These are phyloP conservation scores for Cepaea nemoralis DNA, from an alignment of 1,140 invertebrate species.

Conservation along the genomic window DNA sequence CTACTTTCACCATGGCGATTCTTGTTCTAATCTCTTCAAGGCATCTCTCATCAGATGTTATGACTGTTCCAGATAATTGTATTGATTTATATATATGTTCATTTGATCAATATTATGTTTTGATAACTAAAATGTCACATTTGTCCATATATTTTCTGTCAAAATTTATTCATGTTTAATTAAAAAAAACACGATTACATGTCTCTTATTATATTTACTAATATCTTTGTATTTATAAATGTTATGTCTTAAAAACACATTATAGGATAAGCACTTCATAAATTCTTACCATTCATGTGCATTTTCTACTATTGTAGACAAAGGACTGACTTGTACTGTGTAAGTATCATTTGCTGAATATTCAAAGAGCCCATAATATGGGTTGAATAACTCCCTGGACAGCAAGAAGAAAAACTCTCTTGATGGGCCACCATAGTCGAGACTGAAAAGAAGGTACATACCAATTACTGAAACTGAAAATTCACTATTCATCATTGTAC, in stretches of 20 bases:
- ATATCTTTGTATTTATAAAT: neutral
- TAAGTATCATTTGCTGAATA: slow-evolving; percentile 98
- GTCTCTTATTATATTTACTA: neutral
- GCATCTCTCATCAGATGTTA: too few species aligned
- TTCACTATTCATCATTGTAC: too few species aligned
- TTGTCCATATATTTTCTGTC: too few species aligned
- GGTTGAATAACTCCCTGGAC: slow-evolving; percentile 96
- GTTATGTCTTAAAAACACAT: neutral
- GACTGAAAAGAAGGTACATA: slow-evolving; percentile 68
- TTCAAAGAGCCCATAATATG: slow-evolving; percentile 97
- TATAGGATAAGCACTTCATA: neutral
- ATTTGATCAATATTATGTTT: too few species aligned
- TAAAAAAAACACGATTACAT: neutral
- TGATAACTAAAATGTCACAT: too few species aligned
- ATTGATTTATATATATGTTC: too few species aligned
- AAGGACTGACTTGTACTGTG: slow-evolving; percentile 96
- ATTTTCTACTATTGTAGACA: slow-evolving; percentile 98
- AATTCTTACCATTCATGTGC: slow-evolving; percentile 88
- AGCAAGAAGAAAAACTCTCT: slow-evolving; percentile 97
- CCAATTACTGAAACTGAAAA: too few species aligned
- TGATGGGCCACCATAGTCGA: slow-evolving; percentile 97
- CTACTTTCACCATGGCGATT: too few species aligned
- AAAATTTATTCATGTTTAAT: neutral
- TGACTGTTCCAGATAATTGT: too few species aligned
- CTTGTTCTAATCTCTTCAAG: too few species aligned